Evolutionary conservation across 1,140 invertebrate species (phyloP), one percentile per base, ranked within the genome.

Genomic region (Lepidurus arcticus): DNA sequence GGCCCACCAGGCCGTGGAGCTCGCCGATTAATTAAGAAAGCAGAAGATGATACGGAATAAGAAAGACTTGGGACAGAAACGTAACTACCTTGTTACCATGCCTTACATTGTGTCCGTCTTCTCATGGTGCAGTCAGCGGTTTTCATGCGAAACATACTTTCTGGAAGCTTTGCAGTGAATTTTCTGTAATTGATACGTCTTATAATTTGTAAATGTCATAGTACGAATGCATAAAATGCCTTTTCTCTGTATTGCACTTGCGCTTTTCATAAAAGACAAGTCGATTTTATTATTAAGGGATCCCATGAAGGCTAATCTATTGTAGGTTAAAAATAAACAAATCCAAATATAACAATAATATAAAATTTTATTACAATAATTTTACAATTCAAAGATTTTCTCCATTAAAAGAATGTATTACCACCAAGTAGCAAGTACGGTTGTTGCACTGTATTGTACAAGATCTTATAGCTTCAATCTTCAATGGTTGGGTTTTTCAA

Each of bases 1-100:
- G 95, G 95, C 47, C 96, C 96, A 80, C 93, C 94, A 5, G 92
- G 93, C 82, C 88, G 96, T 82, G 96, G 96, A 73, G 94, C 94
- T 9, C 95, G 94, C 85, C 88, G 95, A 79, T 88, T 97, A 79
- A 96, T 94, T 76, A 94, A 92, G 7, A 65, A 65, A 65, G 53
- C 53, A 9, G 53, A 65, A 16, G 53, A 65, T 16, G 53, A 65
- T 11, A 21, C 53, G 21, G 53, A 65, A 21, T 65, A 65, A 65
- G 53, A 21, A 65, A 7, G 21, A 65, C 6, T 34, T 34, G 6
- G 53, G 53, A 65, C 13, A 65, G 21, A 13, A 7, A 65, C 16
- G 53, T 4, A n/a, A n/a, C 16, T 16, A 13, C 16, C 53, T 21
- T 65, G 16, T 65, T 21, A 65, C 16, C 10, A 65, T 5, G 53